Evolutionary conservation across 2,797 vertebrate genomes (phyloP).

Genomic region (Micromesistius poutassou): DNA sequence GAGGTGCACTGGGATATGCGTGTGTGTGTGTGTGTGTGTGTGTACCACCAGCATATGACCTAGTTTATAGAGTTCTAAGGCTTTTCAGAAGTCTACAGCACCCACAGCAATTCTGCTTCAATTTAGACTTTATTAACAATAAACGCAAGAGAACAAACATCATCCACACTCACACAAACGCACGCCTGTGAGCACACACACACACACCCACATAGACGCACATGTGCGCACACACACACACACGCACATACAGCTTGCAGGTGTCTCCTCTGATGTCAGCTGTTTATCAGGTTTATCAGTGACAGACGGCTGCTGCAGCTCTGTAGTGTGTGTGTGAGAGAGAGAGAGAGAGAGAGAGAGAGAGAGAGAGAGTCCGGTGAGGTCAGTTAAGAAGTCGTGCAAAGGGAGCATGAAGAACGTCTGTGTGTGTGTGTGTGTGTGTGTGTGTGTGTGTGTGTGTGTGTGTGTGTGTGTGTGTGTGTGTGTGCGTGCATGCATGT

Average conservation of each 20-base stretch:
- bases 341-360: no score
- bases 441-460: neutral
- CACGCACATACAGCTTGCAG: constrained; percentile 1
- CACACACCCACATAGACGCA: neutral
- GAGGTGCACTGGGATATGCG: constrained; percentile 29
- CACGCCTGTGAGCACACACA: neutral
- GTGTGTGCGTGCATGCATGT: neutral
- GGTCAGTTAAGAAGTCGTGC: neutral
- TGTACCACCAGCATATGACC: constrained; percentile 32
- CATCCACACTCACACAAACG: neutral
- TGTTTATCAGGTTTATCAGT: constrained; percentile 12
- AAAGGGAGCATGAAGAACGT: neutral
- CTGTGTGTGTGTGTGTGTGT: neutral
- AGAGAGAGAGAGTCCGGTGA: neutral
- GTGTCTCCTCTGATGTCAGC: constrained; percentile 13
- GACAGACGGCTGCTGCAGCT: constrained; percentile 2
- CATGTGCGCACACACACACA: neutral
- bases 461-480: neutral
- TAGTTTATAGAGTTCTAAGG: constrained; percentile 54
- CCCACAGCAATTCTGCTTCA: constrained; percentile 50
- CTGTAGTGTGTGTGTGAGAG: neutral
- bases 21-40: constrained; percentile 30
- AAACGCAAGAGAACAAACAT: constrained; percentile 22
- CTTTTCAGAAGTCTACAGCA: constrained; percentile 49
- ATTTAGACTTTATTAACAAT: constrained; percentile 55